These are phyloP conservation scores for Rhinichthys osculus DNA, from an alignment of 2,797 vertebrate species.

Conservation along the genomic window DNA sequence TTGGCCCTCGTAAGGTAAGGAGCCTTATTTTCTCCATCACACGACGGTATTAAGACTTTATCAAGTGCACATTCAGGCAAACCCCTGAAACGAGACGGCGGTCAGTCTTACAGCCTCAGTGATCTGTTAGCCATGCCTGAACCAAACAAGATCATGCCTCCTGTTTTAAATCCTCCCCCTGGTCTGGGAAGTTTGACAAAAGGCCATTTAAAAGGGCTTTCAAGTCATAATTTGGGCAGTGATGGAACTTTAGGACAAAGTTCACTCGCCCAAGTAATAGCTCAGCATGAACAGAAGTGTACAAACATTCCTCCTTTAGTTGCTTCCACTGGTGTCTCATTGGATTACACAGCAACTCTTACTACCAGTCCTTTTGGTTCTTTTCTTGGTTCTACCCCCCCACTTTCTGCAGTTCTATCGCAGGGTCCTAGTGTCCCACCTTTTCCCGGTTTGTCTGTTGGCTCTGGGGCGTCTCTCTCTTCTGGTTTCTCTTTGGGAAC, in stretches of 20 bases:
- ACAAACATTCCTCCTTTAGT: conserved; percentile 12
- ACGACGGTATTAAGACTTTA: conserved; percentile 69
- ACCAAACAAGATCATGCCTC: conserved; percentile 56
- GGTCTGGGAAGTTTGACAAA: conserved; percentile 13
- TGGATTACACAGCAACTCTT: conserved; percentile 18
- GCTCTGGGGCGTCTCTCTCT: conserved; percentile 51
- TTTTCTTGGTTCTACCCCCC: conserved; percentile 46
- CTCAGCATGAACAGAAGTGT: conserved; percentile 68
- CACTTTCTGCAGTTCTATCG: conserved; percentile 52
- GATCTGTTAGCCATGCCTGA: conserved; percentile 69
- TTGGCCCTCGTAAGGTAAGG: conserved; percentile 99
- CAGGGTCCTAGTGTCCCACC: conserved; percentile 57
- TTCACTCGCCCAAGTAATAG: conserved; percentile 76
- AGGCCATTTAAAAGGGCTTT: not conserved
- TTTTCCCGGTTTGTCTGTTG: conserved; percentile 59
- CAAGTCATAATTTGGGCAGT: conserved; percentile 1
- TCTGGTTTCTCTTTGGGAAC: conserved; percentile 70
- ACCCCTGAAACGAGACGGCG: not conserved
- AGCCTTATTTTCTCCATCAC: conserved; percentile 86
- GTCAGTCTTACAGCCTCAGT: conserved; percentile 63
- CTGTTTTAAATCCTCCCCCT: conserved; percentile 4
- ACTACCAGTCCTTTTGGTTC: not conserved
- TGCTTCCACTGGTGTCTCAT: conserved; percentile 5
- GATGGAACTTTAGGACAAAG: not conserved
- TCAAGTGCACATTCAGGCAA: conserved; percentile 62